Conservation (phyloP, 2,113 vertebrate genomes). For the Ranitomeya variabilis region DNA sequence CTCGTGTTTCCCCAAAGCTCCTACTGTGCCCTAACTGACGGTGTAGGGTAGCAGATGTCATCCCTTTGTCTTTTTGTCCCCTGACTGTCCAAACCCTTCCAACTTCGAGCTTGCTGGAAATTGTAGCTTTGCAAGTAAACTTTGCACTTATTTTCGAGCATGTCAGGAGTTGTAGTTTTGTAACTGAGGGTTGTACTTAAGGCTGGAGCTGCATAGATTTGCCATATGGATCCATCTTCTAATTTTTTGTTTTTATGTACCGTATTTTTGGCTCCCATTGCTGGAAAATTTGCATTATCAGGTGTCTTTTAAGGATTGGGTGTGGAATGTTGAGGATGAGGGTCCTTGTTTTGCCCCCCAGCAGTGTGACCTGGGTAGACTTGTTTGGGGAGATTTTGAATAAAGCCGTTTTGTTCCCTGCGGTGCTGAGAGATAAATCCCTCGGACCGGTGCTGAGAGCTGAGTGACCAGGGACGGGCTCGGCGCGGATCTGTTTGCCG, state of each 20-base stretch:
- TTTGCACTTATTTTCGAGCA: no score
- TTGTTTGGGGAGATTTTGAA: conserved; percentile 31
- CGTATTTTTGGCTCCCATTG: no score
- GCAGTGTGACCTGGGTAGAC: conserved; percentile 13
- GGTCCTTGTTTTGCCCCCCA: background rate
- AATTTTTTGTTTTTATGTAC: no score
- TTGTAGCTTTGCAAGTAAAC: no score
- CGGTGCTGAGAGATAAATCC: background rate
- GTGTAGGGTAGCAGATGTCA: background rate
- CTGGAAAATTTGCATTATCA: background rate
- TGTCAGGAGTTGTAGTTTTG: background rate
- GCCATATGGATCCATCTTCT: no score
- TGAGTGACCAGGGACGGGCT: background rate
- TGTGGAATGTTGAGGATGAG: background rate
- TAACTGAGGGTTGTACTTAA: background rate
- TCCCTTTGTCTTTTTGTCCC: no score
- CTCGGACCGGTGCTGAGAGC: background rate
- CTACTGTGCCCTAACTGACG: background rate
- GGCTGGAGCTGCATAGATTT: background rate
- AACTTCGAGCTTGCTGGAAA: no score
- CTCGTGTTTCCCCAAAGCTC: background rate
- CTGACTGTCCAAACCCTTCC: no score
- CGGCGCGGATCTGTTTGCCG: background rate
- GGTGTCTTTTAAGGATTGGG: background rate
- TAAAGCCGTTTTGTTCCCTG: conserved; percentile 10